Base-by-base conservation (phyloP, 2,888 invertebrate species). In the Nowickia ferox region DNA sequence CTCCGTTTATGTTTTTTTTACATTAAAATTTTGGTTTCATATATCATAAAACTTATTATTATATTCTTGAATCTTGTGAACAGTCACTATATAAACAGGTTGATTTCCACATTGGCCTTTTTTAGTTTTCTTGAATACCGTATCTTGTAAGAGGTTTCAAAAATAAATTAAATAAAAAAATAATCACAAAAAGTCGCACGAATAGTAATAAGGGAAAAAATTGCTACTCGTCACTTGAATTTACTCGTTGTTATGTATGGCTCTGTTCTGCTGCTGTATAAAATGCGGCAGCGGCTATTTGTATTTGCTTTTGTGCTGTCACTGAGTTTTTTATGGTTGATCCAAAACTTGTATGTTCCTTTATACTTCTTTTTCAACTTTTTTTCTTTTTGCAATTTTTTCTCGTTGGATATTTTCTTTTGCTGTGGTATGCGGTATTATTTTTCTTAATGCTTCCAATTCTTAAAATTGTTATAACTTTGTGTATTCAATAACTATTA, bases 121-220 rank as follows among this genome's bases (percentile, higher is more conserved):
- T 66, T 61, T 72, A 63, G 30, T 74, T 72, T 72, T 80, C 74
- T 69, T 22, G 61, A n/a, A 57, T 74, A 51, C 57, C 61, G 65
- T 78, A 68, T 84, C 80, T 57, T 78, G 48, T 66, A 77, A 77
- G 15, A 48, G 63, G 82, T 74, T 81, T 79, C 65, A 66, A 44
- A 81, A 72, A 63, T 30, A 30, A 30, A 30, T 30, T 30, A 30
- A 30, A 30, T 30, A 81, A 84, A 65, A 68, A 66, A 84, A 84
- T 86, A 72, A 83, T 86, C 83, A 86, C 82, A 86, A 79, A 78
- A 78, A 80, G 19, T 79, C 75, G 40, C 76, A 79, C 22, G 85
- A 85, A 77, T 17, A 59, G 59, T 61, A 68, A 59, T 66, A 66
- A 61, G 15, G 53, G 53, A 42, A 78, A 77, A 78, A 86, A 74